Evolutionary conservation across 2,113 vertebrate species (phyloP), one percentile per base, ranked within the genome.

Genomic region (Cercopithecus mona): DNA sequence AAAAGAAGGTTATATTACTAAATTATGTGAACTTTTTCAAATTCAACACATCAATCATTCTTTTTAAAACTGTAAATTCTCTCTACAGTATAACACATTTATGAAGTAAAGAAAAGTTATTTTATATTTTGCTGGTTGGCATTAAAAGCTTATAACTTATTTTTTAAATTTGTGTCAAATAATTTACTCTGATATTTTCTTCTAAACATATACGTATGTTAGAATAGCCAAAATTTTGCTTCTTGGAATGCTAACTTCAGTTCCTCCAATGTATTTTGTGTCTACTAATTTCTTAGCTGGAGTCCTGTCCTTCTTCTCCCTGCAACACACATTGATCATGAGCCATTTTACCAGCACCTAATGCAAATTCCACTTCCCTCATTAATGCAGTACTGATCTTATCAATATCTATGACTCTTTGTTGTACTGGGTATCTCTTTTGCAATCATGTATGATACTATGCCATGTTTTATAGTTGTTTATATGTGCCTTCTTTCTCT

Each of bases 11-110:
- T 97, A 93, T 95, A 96, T 48, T 94, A 96, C 83, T 50, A 80
- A 97, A 94, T 97, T 76, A 96, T 92, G 64, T 50, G 68, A 6
- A 66, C 78, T 90, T 79, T 98, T 98, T 96, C 94, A 96, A 94
- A 97, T 94, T 22, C 78, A 97, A 90, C 43, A 76, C 52, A 88
- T 97, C 95, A 76, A 68, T 73, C 59, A 92, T 97, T 40, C 40
- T 79, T 50, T 91, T 94, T 90, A 9, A 96, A 97, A 95, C 57
- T 92, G n/a, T 96, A 96, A 97, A 92, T 96, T 93, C 88, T 50
- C 45, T 97, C 8, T 88, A 81, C 6, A 96, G 50, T 76, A 61
- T 9, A 96, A 94, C 78, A 95, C 40, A 95, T 96, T 95, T 90
- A 73, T 97, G 78, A 96, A 86, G 14, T 50, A 95, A 89, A 96